These are phyloP conservation scores for Amblyornis subalaris DNA, from an alignment of 2,113 vertebrate species.

Conservation along the genomic window DNA sequence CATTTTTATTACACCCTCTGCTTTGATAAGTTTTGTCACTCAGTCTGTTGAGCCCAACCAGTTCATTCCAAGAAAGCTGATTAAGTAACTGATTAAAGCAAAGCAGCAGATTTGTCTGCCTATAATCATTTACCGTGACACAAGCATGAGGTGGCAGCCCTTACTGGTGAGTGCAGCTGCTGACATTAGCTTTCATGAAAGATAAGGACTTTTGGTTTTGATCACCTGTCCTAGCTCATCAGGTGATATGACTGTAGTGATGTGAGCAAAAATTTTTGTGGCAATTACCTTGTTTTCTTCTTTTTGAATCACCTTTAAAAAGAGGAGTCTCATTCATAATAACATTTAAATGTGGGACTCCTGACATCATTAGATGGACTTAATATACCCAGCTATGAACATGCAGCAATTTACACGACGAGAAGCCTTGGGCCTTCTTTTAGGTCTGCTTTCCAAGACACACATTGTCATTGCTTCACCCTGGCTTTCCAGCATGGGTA, in stretches of 20 bases:
- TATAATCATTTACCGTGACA: conserved; percentile 6
- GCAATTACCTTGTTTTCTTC: not conserved
- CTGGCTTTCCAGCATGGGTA: not conserved
- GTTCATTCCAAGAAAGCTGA: conserved; percentile 59
- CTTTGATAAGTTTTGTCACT: conserved; percentile 63
- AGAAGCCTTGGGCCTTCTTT: not conserved
- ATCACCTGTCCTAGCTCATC: not conserved
- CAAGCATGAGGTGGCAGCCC: not conserved
- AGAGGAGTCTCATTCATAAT: not conserved
- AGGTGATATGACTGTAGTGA: not conserved
- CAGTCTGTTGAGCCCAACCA: conserved; percentile 33
- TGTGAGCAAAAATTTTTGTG: not conserved
- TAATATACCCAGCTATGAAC: not conserved
- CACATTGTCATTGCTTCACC: not conserved
- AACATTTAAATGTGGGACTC: not conserved
- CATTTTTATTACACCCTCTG: conserved; percentile 38
- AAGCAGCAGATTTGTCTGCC: conserved; percentile 12
- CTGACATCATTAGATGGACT: not conserved
- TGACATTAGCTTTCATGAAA: not conserved
- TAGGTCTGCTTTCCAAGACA: not conserved
- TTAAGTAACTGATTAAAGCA: conserved; percentile 67
- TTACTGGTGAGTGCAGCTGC: not conserved
- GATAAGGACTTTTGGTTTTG: not conserved
- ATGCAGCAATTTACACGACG: not conserved
- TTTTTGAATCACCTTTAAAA: not conserved